phyloP scores from a whole-genome alignment of 2,797 vertebrate genomes.

The Tarsius wallacei region DNA sequence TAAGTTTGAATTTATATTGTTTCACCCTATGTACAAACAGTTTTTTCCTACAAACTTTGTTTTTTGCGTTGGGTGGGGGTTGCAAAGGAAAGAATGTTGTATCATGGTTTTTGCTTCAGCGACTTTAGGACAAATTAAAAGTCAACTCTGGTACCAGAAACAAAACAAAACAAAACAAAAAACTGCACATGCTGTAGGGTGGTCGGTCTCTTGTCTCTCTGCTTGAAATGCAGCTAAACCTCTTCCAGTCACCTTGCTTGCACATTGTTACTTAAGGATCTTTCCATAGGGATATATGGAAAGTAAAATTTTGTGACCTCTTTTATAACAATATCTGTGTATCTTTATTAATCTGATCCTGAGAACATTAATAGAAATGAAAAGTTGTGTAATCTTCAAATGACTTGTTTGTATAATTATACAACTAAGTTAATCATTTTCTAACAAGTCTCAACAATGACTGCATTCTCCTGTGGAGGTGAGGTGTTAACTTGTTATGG shows the following conservation, averaged over 20 bases:
- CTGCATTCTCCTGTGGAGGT: constrained; percentile 88
- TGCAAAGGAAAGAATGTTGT: too few relatives aligned
- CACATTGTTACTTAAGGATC: neutral
- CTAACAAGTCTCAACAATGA: constrained; percentile 86
- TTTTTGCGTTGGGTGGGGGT: too few relatives aligned
- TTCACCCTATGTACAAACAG: too few relatives aligned
- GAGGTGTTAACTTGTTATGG: constrained; percentile 89
- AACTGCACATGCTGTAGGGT: neutral
- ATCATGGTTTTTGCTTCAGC: too few relatives aligned
- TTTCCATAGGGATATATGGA: constrained; percentile 39
- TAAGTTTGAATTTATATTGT: too few relatives aligned
- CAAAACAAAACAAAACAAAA: too few relatives aligned
- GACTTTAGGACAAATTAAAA: too few relatives aligned
- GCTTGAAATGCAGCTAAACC: neutral
- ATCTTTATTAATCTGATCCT: constrained; percentile 73
- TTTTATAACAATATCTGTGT: constrained; percentile 53
- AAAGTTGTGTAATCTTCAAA: constrained; percentile 79
- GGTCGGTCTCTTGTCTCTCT: neutral
- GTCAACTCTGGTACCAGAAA: too few relatives aligned
- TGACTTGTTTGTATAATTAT: constrained; percentile 85
- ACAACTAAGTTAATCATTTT: constrained; percentile 86
- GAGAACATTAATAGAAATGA: constrained; percentile 82
- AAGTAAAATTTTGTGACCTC: constrained; percentile 26
- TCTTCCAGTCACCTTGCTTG: constrained; percentile 8
- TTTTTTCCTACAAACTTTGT: too few relatives aligned